A percentile compares a stretch with the other conserved stretches of the same genome.
These are phyloP conservation scores for Neodiprion pinetum DNA, from an alignment of 1,140 invertebrate genomes.

Conservation along the genomic window DNA sequence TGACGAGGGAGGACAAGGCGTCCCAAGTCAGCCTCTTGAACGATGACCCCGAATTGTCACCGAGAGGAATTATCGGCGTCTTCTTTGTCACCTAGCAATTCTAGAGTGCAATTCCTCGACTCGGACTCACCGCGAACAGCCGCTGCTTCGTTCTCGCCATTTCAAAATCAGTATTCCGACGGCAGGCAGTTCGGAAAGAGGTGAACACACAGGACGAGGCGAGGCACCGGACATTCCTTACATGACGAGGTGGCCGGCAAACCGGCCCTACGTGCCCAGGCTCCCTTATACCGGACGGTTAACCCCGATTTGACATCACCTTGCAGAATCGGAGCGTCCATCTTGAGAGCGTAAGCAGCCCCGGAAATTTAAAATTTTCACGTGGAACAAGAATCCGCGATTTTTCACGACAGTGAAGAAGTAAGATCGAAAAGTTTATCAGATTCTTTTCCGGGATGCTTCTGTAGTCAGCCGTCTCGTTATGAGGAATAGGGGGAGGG, in stretches of 20 bases:
- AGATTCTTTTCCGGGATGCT: no score
- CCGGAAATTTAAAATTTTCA: neutral
- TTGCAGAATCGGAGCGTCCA: neutral
- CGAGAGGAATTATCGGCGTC: no score
- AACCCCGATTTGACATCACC: neutral
- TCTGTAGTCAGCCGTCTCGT: no score
- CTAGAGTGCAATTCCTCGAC: neutral
- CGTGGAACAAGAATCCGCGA: no score
- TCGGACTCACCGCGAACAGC: no score
- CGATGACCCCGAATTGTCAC: neutral
- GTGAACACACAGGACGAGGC: neutral
- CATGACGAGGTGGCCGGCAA: constrained; percentile 6
- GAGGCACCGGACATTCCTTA: neutral
- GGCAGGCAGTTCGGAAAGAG: neutral
- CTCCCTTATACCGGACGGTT: neutral
- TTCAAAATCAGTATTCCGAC: neutral
- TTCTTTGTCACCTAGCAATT: neutral
- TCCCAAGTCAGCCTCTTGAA: neutral
- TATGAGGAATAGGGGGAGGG: neutral
- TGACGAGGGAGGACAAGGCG: neutral
- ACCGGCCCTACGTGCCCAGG: neutral
- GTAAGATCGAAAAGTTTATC: no score
- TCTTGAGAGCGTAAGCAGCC: neutral
- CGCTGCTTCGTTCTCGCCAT: neutral
- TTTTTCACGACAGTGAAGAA: no score